Percentiles rank a stretch among this genome's conserved stretches.
These are phyloP conservation scores for Pseudanteris insignis DNA, from an alignment of 2,888 invertebrate species.

Conservation along the genomic window DNA sequence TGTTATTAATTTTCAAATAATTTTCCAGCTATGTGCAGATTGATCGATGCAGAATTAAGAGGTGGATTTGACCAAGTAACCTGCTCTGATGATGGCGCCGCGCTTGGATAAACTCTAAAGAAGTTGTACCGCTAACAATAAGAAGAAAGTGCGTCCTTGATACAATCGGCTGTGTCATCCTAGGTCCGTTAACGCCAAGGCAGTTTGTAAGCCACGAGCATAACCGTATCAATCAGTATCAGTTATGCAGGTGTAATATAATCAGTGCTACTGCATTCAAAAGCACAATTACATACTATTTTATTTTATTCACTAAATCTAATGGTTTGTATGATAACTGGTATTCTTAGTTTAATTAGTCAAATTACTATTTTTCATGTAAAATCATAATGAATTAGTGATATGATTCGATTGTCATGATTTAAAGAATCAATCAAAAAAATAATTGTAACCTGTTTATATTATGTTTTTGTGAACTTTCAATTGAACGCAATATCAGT, in stretches of 20 bases:
- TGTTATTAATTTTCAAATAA: too few relatives aligned
- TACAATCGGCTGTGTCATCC: slow-evolving; percentile 65
- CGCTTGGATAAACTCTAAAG: slow-evolving; percentile 54
- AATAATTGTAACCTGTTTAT: too few relatives aligned
- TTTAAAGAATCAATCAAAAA: too few relatives aligned
- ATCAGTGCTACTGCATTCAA: slow-evolving; percentile 51
- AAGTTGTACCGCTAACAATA: slow-evolving; percentile 63
- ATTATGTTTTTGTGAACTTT: too few relatives aligned
- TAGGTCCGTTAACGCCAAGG: slow-evolving; percentile 62
- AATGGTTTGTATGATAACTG: slow-evolving; percentile 46
- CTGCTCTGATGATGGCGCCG: slow-evolving; percentile 53
- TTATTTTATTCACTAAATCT: slow-evolving; percentile 56
- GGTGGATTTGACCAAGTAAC: slow-evolving; percentile 60
- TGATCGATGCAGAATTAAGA: neutral
- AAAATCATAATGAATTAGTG: neutral
- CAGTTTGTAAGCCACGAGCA: slow-evolving; percentile 48
- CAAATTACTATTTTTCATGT: too few relatives aligned
- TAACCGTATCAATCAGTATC: slow-evolving; percentile 60
- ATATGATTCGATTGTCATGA: too few relatives aligned
- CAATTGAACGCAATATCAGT: too few relatives aligned
- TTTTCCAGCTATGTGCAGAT: too few relatives aligned
- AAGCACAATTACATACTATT: slow-evolving; percentile 35
- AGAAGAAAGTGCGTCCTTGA: slow-evolving; percentile 51
- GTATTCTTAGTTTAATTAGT: slow-evolving; percentile 16
- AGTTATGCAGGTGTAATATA: slow-evolving; percentile 61